phyloP scores from a whole-genome alignment of 2,888 invertebrate species.

The Heteropelma amictum region DNA sequence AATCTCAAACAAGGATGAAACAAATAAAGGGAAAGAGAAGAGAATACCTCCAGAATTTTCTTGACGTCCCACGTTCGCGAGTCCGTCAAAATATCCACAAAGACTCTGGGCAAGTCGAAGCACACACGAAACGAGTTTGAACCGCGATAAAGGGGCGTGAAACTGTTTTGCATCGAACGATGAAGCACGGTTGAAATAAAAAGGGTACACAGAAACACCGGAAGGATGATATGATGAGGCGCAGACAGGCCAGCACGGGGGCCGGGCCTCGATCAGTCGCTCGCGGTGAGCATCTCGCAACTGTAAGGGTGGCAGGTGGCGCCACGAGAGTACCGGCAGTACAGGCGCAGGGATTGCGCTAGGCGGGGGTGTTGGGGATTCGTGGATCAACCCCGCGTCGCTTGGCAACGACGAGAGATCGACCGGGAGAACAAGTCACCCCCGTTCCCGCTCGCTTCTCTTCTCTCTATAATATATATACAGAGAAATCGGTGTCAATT shows the following conservation, averaged over 20 bases:
- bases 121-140: background rate
- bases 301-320: constrained; percentile 65
- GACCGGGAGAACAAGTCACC: constrained; percentile 71
- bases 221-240: constrained; percentile 47
- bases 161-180: background rate
- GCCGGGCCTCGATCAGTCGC: constrained; percentile 67
- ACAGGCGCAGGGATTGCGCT: constrained; percentile 52
- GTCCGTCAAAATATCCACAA: background rate
- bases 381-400: constrained; percentile 69
- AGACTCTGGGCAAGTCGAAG: background rate
- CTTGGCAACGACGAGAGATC: constrained; percentile 77
- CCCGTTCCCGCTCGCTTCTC: constrained; percentile 64
- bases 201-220: constrained; percentile 36
- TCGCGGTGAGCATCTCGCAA: constrained; percentile 74
- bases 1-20: background rate
- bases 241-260: constrained; percentile 57
- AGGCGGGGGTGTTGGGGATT: constrained; percentile 63
- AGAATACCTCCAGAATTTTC: background rate
- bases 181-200: background rate
- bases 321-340: constrained; percentile 64
- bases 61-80: background rate
- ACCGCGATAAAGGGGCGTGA: background rate
- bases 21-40: background rate
- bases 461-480: background rate
- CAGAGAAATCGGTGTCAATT: constrained; percentile 15